Evolutionary conservation across 1,140 invertebrate genomes (phyloP), one percentile per base, ranked within the genome.

Genomic region (Panulirus ornatus): DNA sequence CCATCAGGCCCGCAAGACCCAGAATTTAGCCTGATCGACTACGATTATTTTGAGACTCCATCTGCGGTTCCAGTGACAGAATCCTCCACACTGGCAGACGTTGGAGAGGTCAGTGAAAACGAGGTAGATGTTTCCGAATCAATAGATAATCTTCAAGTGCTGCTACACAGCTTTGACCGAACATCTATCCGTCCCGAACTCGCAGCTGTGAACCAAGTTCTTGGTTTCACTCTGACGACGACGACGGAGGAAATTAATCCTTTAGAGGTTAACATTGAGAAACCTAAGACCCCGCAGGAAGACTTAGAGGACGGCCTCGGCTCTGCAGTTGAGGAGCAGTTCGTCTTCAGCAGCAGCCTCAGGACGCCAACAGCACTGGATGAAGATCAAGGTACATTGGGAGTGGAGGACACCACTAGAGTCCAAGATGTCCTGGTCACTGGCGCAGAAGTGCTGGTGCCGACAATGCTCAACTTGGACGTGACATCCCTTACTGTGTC

Each of bases 141-240:
- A 1, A 82, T 83, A 36, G 81, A 82, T 73, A 71, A 89, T 40
- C 36, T 89, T 5, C 79, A 89, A 9, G 76, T 34, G 19, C 44
- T 89, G 47, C 36, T 84, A 8, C 79, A 47, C 2, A 58, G 88
- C 38, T 89, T 89, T 22, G 79, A 38, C 66, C 27, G 44, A 54
- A 36, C 88, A 30, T 89, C 79, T 30, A 34, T 73, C 30, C 88
- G 88, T 27, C 88, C 88, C 42, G 88, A 89, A 82, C n/a, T 89
- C 16, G 78, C 88, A 42, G 79, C 88, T 16, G 44, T 89, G 47
- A 82, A 89, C 36, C 88, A 58, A 5, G 88, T 89, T 16, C 42
- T 89, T 42, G 88, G 81, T 0, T 54, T 89, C 30, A 75, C 79
- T 19, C 40, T 89, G 19, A 66, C 79, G 8, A 44, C 79, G 6